These are phyloP conservation scores for Tetramorium simillimum DNA, from an alignment of 1,140 invertebrate species.

Conservation along the genomic window DNA sequence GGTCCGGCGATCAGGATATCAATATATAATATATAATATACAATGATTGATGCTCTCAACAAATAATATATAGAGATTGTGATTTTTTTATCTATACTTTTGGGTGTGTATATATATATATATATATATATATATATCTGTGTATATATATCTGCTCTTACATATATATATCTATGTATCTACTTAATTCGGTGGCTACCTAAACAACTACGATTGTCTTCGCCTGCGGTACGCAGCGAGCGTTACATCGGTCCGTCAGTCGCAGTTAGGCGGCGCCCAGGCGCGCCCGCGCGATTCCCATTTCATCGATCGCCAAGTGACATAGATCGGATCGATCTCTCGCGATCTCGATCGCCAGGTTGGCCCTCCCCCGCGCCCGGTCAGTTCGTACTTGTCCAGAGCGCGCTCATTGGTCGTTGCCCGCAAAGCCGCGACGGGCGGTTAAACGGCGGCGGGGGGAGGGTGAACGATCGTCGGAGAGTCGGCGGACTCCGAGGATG, in stretches of 20 bases:
- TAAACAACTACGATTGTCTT: constrained; percentile 56
- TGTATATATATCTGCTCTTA: constrained; percentile 16
- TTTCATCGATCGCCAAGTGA: constrained; percentile 11
- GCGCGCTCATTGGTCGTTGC: constrained; percentile 51
- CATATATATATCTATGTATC: background rate
- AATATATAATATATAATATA: constrained; percentile 31
- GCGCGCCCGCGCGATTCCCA: background rate
- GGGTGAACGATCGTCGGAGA: background rate
- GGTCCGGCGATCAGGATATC: constrained; percentile 44
- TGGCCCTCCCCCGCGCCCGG: background rate
- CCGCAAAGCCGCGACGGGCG: background rate
- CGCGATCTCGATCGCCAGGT: constrained; percentile 4
- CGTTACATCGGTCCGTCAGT: constrained; percentile 42
- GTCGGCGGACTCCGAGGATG: constrained; percentile 20
- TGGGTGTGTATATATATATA: background rate
- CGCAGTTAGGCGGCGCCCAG: constrained; percentile 3
- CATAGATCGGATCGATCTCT: constrained; percentile 18
- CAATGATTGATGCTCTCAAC: constrained; percentile 33
- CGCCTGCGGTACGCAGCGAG: constrained; percentile 40
- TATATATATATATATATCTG: constrained; percentile 1
- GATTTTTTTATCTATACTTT: constrained; percentile 8
- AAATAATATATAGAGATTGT: constrained; percentile 45
- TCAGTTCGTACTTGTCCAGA: constrained; percentile 50
- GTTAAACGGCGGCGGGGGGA: background rate
- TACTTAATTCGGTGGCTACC: constrained; percentile 18